Evolutionary conservation across 2,888 invertebrate genomes (phyloP).

Genomic region (Trichopria drosophilae): DNA sequence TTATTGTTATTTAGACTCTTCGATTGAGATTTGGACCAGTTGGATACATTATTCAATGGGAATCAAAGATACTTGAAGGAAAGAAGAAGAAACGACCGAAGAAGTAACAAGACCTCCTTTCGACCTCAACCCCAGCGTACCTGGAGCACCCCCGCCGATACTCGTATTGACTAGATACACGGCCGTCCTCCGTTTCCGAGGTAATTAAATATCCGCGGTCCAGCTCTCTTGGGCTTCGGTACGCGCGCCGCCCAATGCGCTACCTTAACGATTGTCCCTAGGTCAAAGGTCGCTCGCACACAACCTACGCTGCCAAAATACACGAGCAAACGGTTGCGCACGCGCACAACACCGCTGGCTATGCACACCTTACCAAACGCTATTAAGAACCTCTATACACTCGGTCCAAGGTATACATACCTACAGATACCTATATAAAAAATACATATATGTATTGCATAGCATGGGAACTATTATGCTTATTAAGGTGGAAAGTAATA

Average conservation of each 20-base stretch:
- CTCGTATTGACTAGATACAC: no score
- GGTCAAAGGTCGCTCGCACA: constrained; percentile 53
- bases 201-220: constrained; percentile 53
- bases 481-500: constrained; percentile 58
- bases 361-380: not conserved
- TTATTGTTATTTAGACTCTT: no score
- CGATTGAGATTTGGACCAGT: no score
- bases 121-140: no score
- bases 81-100: no score
- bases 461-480: constrained; percentile 57
- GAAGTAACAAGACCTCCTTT: no score
- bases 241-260: constrained; percentile 48
- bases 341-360: constrained; percentile 5
- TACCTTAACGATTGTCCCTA: constrained; percentile 57
- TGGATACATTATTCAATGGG: no score
- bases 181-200: constrained; percentile 34
- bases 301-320: constrained; percentile 35
- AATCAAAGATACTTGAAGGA: no score
- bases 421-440: not conserved
- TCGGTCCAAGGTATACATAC: constrained; percentile 17
- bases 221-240: constrained; percentile 35
- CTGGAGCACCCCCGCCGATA: no score
- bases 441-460: constrained; percentile 23
- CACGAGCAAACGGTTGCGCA: constrained; percentile 32
- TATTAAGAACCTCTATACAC: constrained; percentile 12